A percentile compares a stretch with the other conserved stretches of the same genome.
phyloP scores from a whole-genome alignment of 2,113 vertebrate species.

The Mesocricetus auratus region DNA sequence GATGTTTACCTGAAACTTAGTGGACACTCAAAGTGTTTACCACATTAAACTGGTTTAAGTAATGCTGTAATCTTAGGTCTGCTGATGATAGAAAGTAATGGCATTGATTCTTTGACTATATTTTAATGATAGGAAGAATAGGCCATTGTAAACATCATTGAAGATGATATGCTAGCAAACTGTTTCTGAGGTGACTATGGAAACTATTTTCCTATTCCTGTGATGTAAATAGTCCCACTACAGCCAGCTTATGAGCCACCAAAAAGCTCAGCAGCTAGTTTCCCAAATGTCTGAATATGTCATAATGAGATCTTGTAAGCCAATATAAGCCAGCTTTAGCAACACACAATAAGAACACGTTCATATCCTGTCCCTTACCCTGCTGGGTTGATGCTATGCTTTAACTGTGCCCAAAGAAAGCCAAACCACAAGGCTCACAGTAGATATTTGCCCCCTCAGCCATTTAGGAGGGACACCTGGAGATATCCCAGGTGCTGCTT shows the following conservation, averaged over 20 bases:
- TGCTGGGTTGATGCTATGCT: background rate
- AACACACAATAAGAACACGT: background rate
- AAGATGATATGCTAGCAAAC: background rate
- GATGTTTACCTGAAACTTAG: background rate
- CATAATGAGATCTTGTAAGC: background rate
- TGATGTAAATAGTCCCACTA: background rate
- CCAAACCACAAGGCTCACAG: background rate
- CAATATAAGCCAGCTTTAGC: conserved; percentile 4
- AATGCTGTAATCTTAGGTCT: background rate
- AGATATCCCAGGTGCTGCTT: background rate
- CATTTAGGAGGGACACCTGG: background rate
- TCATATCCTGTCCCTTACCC: background rate
- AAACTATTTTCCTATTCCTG: background rate
- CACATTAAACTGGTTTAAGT: background rate
- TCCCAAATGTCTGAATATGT: background rate
- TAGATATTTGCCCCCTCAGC: background rate
- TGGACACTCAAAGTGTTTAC: background rate
- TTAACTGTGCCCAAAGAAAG: conserved; percentile 22
- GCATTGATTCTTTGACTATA: background rate
- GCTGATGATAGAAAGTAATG: background rate
- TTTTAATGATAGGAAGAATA: background rate
- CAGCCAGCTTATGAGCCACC: background rate
- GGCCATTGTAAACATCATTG: background rate
- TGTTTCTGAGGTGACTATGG: background rate
- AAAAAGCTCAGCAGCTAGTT: background rate